Conservation (phyloP, 1,140 invertebrate species). For the Aradophagus sp. region DNA sequence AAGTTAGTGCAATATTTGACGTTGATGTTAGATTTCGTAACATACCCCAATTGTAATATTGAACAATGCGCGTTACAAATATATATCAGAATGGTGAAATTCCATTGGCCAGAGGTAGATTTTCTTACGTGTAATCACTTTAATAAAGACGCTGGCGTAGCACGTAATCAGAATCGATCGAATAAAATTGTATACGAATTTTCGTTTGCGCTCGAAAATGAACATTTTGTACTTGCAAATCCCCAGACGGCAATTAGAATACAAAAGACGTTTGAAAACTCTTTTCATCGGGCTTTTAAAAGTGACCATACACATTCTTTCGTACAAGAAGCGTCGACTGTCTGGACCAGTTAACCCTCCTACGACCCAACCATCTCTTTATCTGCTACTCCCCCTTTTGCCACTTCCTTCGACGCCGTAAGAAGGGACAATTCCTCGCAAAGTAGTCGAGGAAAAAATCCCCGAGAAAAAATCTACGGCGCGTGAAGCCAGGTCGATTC, state of each 20-base stretch:
- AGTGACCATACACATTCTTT: slow-evolving; percentile 40
- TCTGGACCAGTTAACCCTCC: slow-evolving; percentile 56
- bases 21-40: slow-evolving; percentile 24
- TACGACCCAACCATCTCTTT: slow-evolving; percentile 38
- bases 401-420: slow-evolving; percentile 20
- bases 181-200: slow-evolving; percentile 12
- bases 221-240: slow-evolving; percentile 13
- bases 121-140: slow-evolving; percentile 17
- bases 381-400: slow-evolving; percentile 48
- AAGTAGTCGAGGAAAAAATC: slow-evolving; percentile 48
- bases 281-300: slow-evolving; percentile 36
- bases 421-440: slow-evolving; percentile 48
- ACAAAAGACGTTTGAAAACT: slow-evolving; percentile 6
- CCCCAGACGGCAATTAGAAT: slow-evolving; percentile 31
- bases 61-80: slow-evolving; percentile 36
- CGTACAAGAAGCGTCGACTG: slow-evolving; percentile 49
- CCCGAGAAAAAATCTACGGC: slow-evolving; percentile 32
- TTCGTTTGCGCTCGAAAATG: slow-evolving; percentile 11
- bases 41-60: slow-evolving; percentile 29
- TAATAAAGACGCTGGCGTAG: slow-evolving; percentile 12
- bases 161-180: slow-evolving; percentile 26
- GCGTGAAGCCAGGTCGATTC: slow-evolving; percentile 35
- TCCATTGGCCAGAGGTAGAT: slow-evolving; percentile 7
- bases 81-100: slow-evolving; percentile 37
- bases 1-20: slow-evolving; percentile 17